Conservation (phyloP, 1,140 invertebrate genomes). For the Diorhabda sublineata region DNA sequence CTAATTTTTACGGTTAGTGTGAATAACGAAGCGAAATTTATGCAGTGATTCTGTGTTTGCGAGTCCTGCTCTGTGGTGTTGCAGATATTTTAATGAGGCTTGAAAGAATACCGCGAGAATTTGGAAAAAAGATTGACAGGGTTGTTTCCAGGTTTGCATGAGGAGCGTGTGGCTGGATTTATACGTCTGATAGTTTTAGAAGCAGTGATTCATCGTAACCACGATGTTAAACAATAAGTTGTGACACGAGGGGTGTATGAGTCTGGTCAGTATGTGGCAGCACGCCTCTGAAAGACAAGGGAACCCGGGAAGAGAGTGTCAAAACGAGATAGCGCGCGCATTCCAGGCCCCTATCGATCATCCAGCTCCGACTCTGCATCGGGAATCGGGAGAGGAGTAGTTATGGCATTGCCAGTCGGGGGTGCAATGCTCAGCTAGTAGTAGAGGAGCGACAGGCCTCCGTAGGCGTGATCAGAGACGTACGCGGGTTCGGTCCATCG, state of each 20-base stretch:
- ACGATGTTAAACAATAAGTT: not conserved
- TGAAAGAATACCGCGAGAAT: not conserved
- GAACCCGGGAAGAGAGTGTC: not conserved
- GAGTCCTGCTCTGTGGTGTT: not conserved
- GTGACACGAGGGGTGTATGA: not conserved
- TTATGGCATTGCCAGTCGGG: conserved; percentile 2
- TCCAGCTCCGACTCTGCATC: conserved; percentile 1
- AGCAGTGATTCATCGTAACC: not conserved
- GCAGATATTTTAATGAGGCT: not conserved
- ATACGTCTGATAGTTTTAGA: not conserved
- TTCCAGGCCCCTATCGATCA: not conserved
- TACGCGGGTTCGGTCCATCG: not conserved
- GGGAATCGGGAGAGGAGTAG: not conserved
- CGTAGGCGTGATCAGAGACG: conserved; percentile 9
- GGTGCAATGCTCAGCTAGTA: conserved; percentile 16
- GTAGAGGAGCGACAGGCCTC: conserved; percentile 1
- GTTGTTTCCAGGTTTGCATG: not conserved
- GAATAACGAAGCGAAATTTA: no score
- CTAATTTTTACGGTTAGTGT: no score
- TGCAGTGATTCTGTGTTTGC: not conserved
- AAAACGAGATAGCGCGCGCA: not conserved
- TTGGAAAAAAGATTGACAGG: not conserved
- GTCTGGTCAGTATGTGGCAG: not conserved
- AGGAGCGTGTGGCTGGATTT: not conserved
- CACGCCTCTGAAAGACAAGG: not conserved